Conservation (phyloP, 2,888 invertebrate genomes). For the Cephus pygmeus region DNA sequence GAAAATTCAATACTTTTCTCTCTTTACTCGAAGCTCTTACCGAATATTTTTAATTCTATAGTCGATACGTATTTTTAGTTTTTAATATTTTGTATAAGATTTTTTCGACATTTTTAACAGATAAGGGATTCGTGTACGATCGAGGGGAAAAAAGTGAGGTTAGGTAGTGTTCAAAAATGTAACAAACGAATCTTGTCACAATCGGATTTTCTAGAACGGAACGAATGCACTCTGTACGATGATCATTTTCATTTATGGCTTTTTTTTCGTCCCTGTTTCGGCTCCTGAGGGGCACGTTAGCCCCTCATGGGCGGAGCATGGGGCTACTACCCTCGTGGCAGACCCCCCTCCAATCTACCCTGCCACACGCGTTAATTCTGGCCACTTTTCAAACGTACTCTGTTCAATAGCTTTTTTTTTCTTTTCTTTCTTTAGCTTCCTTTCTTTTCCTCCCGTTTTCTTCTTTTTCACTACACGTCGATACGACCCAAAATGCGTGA, state of each 20-base stretch:
- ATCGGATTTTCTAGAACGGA: constrained; percentile 45
- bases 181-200: constrained; percentile 25
- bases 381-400: constrained; percentile 58
- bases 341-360: constrained; percentile 12
- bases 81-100: too few species aligned
- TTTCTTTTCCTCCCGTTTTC: constrained; percentile 21
- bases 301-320: constrained; percentile 34
- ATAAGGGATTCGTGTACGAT: not conserved
- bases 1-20: not conserved
- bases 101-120: not conserved
- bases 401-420: constrained; percentile 23
- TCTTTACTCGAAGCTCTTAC: not conserved
- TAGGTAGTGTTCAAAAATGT: not conserved
- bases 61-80: not conserved
- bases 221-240: constrained; percentile 29
- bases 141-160: not conserved
- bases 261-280: constrained; percentile 29
- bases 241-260: constrained; percentile 49
- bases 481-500: constrained; percentile 38
- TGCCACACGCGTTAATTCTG: constrained; percentile 58
- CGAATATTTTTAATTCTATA: not conserved
- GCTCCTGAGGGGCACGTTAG: constrained; percentile 30
- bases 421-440: constrained; percentile 20
- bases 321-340: constrained; percentile 24
- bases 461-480: not conserved